Evolutionary conservation across 2,113 vertebrate genomes (phyloP).

Genomic region (Larimichthys crocea): DNA sequence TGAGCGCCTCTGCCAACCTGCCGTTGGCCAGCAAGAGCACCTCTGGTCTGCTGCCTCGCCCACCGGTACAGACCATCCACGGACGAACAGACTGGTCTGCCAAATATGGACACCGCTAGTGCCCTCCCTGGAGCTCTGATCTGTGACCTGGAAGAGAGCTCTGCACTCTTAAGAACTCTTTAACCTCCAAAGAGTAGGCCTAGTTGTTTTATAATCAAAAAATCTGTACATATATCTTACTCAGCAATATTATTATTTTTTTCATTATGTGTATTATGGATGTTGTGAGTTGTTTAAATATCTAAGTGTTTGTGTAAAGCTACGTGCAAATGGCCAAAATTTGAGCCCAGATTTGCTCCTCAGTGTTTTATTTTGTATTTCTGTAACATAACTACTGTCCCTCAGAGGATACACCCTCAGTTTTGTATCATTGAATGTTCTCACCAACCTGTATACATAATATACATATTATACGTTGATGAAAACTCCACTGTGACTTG

Average conservation of each 20-base stretch:
- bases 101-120: conserved; percentile 91
- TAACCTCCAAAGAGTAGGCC: conserved; percentile 74
- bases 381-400: conserved; percentile 40
- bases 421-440: conserved; percentile 65
- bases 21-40: conserved; percentile 85
- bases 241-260: conserved; percentile 78
- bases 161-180: conserved; percentile 55
- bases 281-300: conserved; percentile 72
- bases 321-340: conserved; percentile 57
- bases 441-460: conserved; percentile 52
- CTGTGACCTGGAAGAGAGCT: conserved; percentile 18
- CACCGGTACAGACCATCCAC: conserved; percentile 85
- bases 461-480: conserved; percentile 61
- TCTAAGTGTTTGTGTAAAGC: conserved; percentile 49
- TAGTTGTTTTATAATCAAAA: conserved; percentile 67
- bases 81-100: conserved; percentile 94
- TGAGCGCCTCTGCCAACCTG: conserved; percentile 81
- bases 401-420: conserved; percentile 22
- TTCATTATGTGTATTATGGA: conserved; percentile 60
- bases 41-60: conserved; percentile 79
- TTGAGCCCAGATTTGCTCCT: conserved; percentile 36
- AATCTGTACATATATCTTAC: conserved; percentile 77
- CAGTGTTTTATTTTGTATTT: conserved; percentile 57
- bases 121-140: conserved; percentile 53
- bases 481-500: conserved; percentile 66